Base-by-base conservation (phyloP, 2,888 invertebrate genomes). In the Lysandra bellargus region DNA sequence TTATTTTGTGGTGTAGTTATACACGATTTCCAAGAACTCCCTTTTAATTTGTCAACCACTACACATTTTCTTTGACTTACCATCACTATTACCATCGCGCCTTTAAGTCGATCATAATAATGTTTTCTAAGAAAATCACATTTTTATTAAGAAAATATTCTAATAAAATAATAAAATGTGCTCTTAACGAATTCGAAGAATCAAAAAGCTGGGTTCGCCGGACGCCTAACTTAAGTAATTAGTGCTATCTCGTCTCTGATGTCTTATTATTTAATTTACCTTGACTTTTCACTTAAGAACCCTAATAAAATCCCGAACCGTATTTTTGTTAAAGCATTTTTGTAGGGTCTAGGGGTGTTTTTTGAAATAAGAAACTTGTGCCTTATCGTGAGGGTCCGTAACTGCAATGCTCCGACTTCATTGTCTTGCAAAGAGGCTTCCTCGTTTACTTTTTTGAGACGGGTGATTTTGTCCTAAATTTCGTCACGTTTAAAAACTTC, bases 391-490 rank as follows among this genome's bases (percentile, higher is more conserved):
- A 82, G 85, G 85, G 80, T 82, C 82, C 81, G 84, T 85, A 81
- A 80, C 78, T 79, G 53, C 78, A 79, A 78, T 80, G 73, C 80
- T 79, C 78, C 80, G 82, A 84, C 83, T 83, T 83, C 83, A 84
- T 85, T 86, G 85, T 86, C 84, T 85, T 83, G 82, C 83, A 82
- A 81, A 86, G 85, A 85, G 80, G 82, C 81, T 82, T 81, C 80
- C 82, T 83, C 81, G 78, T 82, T 83, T 82, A 81, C 78, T 79
- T 80, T 81, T 80, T 79, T 78, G 78, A 79, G 79, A 79, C 78
- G 64, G 61, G 40, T 78, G 74, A 60, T 76, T 57, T 53, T 7
- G 30, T 12, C 40, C 0, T 4, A 30, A 73, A 40, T 7, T 73
- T 40, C 4, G 4, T 76, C 17, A 53, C 30, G 33, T 57, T 75